Base-by-base conservation (phyloP, 2,797 vertebrate species). In the Mormyrops boulengeri region DNA sequence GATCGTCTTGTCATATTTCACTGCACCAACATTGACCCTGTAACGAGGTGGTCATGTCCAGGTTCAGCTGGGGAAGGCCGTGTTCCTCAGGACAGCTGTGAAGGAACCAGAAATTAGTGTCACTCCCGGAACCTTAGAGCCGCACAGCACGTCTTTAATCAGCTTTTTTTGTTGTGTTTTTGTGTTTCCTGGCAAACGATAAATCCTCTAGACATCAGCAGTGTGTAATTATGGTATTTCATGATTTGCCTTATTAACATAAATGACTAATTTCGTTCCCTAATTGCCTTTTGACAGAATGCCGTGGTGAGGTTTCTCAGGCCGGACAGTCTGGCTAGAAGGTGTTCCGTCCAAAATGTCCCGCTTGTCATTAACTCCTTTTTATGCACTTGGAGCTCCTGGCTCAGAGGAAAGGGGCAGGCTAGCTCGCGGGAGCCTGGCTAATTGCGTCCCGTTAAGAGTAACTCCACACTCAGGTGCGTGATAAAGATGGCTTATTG, bases 181-280 rank as follows among this genome's bases (percentile, higher is more conserved):
- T 69, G 7, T 69, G 62, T 12, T 69, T 69, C 26, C 62, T 30
- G 62, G 62, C 62, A 69, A 9, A 49, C 30, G 34, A 44, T 52
- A 26, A 6, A 49, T 86, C 57, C 57, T 66, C 7, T 34, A 53
- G 9, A 47, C 41, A 14, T 12, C 11, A 44, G 44, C 30, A 49
- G 57, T 85, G 80, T 89, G 8, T 89, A 60, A 84, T 62, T 84
- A 85, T 66, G 80, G 12, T 52, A 19, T 9, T 7, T 26, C 4
- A 19, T 82, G 73, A 89, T 80, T 80, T 82, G 60, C 84, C 34
- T 49, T 66, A 44, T 89, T 89, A 47, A 9, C 88, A 14, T 17
- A 57, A 52, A 57, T 55, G 52, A 26, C 30, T 84, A 47, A 89
- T 89, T 55, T 89, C n/a, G 3, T 50, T n/a, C 53, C 52, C 6